phyloP scores from a whole-genome alignment of 2,888 invertebrate species.

The Conchocele bisecta region DNA sequence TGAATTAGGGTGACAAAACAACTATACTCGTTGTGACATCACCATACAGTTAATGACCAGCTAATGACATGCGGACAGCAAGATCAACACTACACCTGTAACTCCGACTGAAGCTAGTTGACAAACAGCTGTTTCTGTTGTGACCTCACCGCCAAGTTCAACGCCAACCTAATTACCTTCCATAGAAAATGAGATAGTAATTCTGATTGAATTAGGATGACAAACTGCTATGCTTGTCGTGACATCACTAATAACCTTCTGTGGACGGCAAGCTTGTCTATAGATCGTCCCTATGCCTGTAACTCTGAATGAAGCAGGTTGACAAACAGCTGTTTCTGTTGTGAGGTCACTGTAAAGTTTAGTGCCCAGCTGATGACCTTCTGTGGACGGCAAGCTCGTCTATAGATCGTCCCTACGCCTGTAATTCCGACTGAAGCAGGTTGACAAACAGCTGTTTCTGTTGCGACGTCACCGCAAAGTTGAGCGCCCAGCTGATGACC shows the following conservation, averaged over 20 bases:
- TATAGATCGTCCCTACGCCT: conserved; percentile 12
- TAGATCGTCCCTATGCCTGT: too few species aligned
- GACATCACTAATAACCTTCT: not conserved
- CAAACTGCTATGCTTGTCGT: too few species aligned
- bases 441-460: conserved; percentile 63
- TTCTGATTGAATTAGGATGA: too few species aligned
- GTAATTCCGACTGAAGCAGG: conserved; percentile 55
- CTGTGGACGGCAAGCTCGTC: conserved; percentile 11
- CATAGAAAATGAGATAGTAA: conserved; percentile 61
- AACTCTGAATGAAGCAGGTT: conserved; percentile 38
- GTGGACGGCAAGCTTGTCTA: not conserved
- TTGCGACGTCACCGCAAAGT: conserved; percentile 71
- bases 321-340: conserved; percentile 64
- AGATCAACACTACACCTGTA: conserved; percentile 12
- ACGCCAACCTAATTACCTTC: conserved; percentile 63
- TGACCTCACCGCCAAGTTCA: conserved; percentile 71
- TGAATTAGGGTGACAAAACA: conserved; percentile 55
- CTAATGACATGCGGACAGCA: conserved; percentile 53
- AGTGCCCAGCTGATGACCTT: conserved; percentile 65
- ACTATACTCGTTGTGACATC: conserved; percentile 67
- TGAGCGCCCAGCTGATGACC: conserved; percentile 64
- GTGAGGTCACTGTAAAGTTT: conserved; percentile 70
- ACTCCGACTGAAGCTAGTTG: conserved; percentile 53
- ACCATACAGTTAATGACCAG: conserved; percentile 70
- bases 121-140: conserved; percentile 66